phyloP scores from a whole-genome alignment of 1,140 invertebrate species.

The Drosophila persimilis region DNA sequence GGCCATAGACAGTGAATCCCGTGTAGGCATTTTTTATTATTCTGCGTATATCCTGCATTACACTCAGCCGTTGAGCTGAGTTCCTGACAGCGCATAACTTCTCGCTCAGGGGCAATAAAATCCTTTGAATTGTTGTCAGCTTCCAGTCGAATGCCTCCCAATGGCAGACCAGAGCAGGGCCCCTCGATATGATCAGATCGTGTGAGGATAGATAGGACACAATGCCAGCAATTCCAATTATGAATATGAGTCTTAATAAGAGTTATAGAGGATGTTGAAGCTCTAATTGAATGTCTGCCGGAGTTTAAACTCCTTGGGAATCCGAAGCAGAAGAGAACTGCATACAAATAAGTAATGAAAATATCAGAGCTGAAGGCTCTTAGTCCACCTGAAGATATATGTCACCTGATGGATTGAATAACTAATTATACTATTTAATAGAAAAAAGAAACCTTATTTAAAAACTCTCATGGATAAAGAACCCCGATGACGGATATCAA shows the following conservation, averaged over 20 bases:
- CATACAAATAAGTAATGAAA: too few relatives aligned
- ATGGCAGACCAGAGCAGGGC: constrained; percentile 10
- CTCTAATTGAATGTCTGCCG: constrained; percentile 11
- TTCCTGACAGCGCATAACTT: constrained; percentile 55
- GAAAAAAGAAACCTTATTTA: too few relatives aligned
- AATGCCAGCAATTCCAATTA: constrained; percentile 43
- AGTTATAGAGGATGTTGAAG: constrained; percentile 10
- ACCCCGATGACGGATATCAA: too few relatives aligned
- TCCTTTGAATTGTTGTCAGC: constrained; percentile 66
- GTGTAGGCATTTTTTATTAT: constrained; percentile 51
- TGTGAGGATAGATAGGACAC: constrained; percentile 42
- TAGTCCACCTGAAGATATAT: too few relatives aligned
- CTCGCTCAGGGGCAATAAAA: constrained; percentile 54
- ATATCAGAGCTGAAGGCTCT: too few relatives aligned
- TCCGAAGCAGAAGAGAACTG: too few relatives aligned
- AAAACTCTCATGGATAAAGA: too few relatives aligned
- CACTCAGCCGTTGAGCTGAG: constrained; percentile 50
- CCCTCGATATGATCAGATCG: constrained; percentile 49
- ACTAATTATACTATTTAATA: too few relatives aligned
- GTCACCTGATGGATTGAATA: too few relatives aligned
- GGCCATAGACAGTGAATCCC: too few relatives aligned
- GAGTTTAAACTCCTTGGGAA: constrained; percentile 1
- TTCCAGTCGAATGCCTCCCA: constrained; percentile 61
- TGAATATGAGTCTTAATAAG: constrained; percentile 29
- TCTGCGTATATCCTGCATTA: constrained; percentile 37